phyloP scores from a whole-genome alignment of 2,113 vertebrate genomes.

The Kryptolebias marmoratus region DNA sequence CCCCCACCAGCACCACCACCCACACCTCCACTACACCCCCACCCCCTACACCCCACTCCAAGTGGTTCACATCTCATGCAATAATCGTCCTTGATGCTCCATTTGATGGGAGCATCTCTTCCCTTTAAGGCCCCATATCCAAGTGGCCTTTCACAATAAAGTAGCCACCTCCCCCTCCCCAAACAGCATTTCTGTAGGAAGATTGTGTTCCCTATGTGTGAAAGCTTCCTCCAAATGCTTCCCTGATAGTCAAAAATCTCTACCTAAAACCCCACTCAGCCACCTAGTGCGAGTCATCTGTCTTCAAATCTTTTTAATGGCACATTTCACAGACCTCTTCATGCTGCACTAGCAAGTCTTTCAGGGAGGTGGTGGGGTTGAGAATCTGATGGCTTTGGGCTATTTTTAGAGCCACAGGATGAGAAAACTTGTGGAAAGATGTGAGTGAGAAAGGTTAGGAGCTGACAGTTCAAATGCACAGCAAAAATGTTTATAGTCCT shows the following conservation, averaged over 20 bases:
- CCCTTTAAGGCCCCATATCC: conserved; percentile 9
- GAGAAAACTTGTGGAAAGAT: conserved; percentile 54
- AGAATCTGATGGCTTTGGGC: conserved; percentile 61
- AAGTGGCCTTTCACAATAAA: conserved; percentile 39
- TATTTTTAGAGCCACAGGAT: conserved; percentile 77
- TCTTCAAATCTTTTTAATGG: conserved; percentile 67
- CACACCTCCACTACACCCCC: not conserved
- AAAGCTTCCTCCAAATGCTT: conserved; percentile 65
- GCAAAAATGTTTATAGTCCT: conserved; percentile 69
- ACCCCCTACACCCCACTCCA: not conserved
- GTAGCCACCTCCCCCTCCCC: not conserved
- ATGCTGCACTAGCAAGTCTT: conserved; percentile 34
- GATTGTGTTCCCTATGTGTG: conserved; percentile 46
- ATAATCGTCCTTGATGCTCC: conserved; percentile 48
- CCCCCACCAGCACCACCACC: not conserved
- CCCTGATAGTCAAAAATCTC: conserved; percentile 62
- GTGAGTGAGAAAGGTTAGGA: conserved; percentile 27
- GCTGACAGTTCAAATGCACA: conserved; percentile 65
- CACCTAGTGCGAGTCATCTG: conserved; percentile 43
- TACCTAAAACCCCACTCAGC: conserved; percentile 20
- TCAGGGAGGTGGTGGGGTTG: conserved; percentile 7
- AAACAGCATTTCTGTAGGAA: conserved; percentile 40
- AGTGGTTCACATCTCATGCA: conserved; percentile 26
- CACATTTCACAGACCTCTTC: conserved; percentile 41
- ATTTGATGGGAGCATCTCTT: conserved; percentile 26